A percentile compares a stretch with the other conserved stretches of the same genome.
These are phyloP conservation scores for Plusia festucae DNA, from an alignment of 2,888 invertebrate species.

Conservation along the genomic window DNA sequence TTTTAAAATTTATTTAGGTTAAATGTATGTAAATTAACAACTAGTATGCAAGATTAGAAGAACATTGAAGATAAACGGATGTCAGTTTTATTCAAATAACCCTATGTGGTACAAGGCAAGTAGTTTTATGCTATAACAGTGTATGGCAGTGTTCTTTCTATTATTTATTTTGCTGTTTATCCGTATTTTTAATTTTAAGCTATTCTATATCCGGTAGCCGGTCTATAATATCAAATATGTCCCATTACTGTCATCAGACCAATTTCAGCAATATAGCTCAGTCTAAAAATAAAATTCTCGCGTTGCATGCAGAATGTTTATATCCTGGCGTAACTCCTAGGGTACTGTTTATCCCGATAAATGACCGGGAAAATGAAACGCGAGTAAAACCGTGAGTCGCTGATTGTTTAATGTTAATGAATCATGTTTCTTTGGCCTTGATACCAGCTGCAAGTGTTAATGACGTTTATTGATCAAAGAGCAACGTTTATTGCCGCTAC, in stretches of 20 bases:
- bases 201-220: no score
- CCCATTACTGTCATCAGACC: no score
- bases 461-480: conserved; percentile 24
- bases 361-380: neutral
- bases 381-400: neutral
- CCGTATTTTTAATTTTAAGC: no score
- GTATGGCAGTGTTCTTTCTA: no score
- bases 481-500: neutral
- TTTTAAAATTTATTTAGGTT: neutral
- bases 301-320: no score
- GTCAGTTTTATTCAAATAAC: neutral
- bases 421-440: conserved; percentile 39
- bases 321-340: no score
- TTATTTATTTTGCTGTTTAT: no score
- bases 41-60: neutral
- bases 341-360: no score
- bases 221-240: no score
- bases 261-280: no score
- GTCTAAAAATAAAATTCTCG: no score
- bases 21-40: neutral
- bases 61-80: neutral
- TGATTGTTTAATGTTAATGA: conserved; percentile 9
- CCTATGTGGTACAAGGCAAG: neutral
- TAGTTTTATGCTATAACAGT: neutral
- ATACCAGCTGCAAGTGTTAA: conserved; percentile 19